Base-by-base conservation (phyloP, 2,888 invertebrate species). In the Acanthosepion esculentum region DNA sequence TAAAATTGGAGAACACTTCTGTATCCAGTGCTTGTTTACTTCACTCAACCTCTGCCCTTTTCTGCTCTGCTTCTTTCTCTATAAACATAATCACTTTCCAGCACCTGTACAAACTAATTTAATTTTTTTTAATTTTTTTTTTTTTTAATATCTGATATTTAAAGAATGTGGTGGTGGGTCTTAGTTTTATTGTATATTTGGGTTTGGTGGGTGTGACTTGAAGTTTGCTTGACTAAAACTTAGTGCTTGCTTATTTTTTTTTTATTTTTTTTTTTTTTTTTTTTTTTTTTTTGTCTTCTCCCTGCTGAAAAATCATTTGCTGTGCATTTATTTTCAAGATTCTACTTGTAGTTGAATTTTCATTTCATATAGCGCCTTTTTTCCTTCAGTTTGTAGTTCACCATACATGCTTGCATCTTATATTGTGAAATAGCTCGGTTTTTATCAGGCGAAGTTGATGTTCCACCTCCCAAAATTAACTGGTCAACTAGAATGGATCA, bases 381-480 rank as follows among this genome's bases (percentile, higher is more conserved):
- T 78, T 78, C 78, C n/a, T 33, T 78, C 8, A 12, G n/a, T 78
- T 78, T 78, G 12, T 78, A 78, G 78, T 33, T n/a, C 78, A 78
- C 78, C 18, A 33, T 78, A n/a, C n/a, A 78, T 33, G 78, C 78
- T 78, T 78, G 78, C 78, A 78, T 78, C 78, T 33, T 59, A 59
- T 59, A 50, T 50, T 64, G 78, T 78, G 78, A 78, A 78, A n/a
- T 78, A 78, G 78, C 78, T 78, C 78, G 18, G 33, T 78, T 78
- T 78, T 78, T 78, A 78, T 78, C 78, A 78, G 78, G 78, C 78
- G 78, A 78, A 78, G 78, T 78, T 78, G 78, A 78, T n/a, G n/a
- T 78, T 78, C 78, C 78, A 78, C 78, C 78, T 78, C 78, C 78
- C 78, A 78, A 78, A 78, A 78, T 78, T 78, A 78, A n/a, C 78